Conservation (phyloP, 64 coral and sea anemone species). For the Acropora tenuis region DNA sequence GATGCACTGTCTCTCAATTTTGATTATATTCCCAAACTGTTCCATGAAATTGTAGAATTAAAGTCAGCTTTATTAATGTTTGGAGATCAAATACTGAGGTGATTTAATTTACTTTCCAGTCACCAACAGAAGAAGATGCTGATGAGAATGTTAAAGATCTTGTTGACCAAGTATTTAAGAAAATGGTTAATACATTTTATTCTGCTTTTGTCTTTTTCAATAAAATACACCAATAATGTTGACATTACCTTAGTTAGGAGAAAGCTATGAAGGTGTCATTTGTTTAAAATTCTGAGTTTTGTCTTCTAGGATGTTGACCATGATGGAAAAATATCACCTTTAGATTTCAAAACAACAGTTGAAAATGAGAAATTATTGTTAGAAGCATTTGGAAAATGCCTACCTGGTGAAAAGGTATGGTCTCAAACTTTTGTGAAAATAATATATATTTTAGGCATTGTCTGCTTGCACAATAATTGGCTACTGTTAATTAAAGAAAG, state of each 20-base stretch:
- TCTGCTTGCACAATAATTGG: too few species aligned
- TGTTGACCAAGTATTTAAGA: conserved; percentile 78
- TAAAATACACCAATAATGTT: too few species aligned
- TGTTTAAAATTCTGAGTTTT: background rate
- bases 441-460: too few species aligned
- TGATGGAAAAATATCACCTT: conserved; percentile 88
- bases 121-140: conserved; percentile 97
- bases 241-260: background rate
- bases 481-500: too few species aligned
- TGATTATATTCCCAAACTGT: too few species aligned
- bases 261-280: too few species aligned
- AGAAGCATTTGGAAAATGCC: conserved; percentile 93
- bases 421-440: background rate
- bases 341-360: conserved; percentile 78
- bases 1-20: too few species aligned
- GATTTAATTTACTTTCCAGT: conserved; percentile 20
- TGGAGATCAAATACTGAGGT: background rate
- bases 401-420: conserved; percentile 75
- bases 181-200: conserved; percentile 80
- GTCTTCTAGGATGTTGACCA: conserved; percentile 78
- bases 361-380: conserved; percentile 75
- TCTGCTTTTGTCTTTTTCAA: background rate
- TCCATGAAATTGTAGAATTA: too few species aligned
- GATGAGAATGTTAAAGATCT: conserved; percentile 96
- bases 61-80: too few species aligned